Percentiles rank a stretch among this genome's conserved stretches.
These are phyloP conservation scores for Nephrocerus scutellatus DNA, from an alignment of 2,888 invertebrate genomes.

Conservation along the genomic window DNA sequence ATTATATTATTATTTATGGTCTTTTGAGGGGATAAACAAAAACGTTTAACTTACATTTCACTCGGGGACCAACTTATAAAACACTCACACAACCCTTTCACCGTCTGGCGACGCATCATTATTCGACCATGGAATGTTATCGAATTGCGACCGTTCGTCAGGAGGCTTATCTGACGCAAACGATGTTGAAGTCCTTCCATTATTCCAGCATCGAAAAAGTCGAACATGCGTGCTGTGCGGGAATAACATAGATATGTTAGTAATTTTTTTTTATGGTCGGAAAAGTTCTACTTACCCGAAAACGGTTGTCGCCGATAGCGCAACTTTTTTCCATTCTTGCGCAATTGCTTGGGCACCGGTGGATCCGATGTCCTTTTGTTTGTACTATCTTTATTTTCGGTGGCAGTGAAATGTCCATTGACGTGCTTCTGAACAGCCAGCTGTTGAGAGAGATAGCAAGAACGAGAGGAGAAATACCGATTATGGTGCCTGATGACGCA, in stretches of 20 bases:
- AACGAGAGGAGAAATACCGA: no score
- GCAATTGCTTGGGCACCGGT: slow-evolving; percentile 67
- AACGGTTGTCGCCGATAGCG: slow-evolving; percentile 81
- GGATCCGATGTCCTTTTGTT: slow-evolving; percentile 68
- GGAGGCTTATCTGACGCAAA: slow-evolving; percentile 58
- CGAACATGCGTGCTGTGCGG: slow-evolving; percentile 80
- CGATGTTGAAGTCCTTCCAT: slow-evolving; percentile 89
- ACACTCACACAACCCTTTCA: slow-evolving; percentile 61
- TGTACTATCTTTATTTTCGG: slow-evolving; percentile 49
- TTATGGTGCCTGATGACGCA: background rate
- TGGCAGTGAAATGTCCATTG: slow-evolving; percentile 78
- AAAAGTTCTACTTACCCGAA: slow-evolving; percentile 61
- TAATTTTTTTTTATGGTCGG: background rate
- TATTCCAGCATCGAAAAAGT: slow-evolving; percentile 86
- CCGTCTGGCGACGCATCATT: slow-evolving; percentile 59
- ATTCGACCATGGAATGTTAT: slow-evolving; percentile 66
- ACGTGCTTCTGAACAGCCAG: slow-evolving; percentile 82
- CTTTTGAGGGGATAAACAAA: background rate
- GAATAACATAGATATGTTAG: slow-evolving; percentile 11
- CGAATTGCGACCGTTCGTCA: slow-evolving; percentile 60
- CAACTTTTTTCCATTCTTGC: slow-evolving; percentile 81
- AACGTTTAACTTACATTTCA: slow-evolving; percentile 66
- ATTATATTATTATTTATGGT: slow-evolving; percentile 5
- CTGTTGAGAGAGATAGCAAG: no score
- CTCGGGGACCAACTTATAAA: slow-evolving; percentile 77